Evolutionary conservation across 2,888 invertebrate species (phyloP).

Genomic region (Spodoptera picta): DNA sequence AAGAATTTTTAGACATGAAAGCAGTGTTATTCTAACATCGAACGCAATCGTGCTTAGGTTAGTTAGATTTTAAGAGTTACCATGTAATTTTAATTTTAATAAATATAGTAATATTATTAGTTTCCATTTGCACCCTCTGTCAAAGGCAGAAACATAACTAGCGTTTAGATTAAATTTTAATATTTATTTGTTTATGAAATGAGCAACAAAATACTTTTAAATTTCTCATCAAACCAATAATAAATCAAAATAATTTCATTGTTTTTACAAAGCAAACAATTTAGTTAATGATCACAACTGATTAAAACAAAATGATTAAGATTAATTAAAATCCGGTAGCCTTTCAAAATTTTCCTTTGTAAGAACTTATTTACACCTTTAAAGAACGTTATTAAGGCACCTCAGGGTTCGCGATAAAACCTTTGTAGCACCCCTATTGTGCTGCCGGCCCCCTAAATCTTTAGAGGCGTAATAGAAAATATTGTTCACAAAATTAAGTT

Average conservation of each 20-base stretch:
- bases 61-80: no score
- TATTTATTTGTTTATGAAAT: no score
- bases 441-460: slow-evolving; percentile 54
- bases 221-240: neutral
- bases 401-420: slow-evolving; percentile 55
- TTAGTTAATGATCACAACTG: slow-evolving; percentile 61
- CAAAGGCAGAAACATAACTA: no score
- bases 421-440: slow-evolving; percentile 55
- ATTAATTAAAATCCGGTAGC: slow-evolving; percentile 59
- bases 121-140: no score
- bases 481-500: slow-evolving; percentile 60
- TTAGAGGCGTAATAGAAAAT: slow-evolving; percentile 61
- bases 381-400: slow-evolving; percentile 51
- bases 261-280: slow-evolving; percentile 45
- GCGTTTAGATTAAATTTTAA: no score
- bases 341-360: slow-evolving; percentile 60
- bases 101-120: no score
- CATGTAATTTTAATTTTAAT: no score
- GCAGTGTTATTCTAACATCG: no score
- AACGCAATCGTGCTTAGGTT: no score
- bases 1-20: no score
- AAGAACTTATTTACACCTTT: slow-evolving; percentile 60
- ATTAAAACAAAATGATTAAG: slow-evolving; percentile 59
- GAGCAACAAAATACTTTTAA: neutral
- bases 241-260: slow-evolving; percentile 30